Base-by-base conservation (phyloP, 2,797 vertebrate genomes). In the Sebastiscus tertius region DNA sequence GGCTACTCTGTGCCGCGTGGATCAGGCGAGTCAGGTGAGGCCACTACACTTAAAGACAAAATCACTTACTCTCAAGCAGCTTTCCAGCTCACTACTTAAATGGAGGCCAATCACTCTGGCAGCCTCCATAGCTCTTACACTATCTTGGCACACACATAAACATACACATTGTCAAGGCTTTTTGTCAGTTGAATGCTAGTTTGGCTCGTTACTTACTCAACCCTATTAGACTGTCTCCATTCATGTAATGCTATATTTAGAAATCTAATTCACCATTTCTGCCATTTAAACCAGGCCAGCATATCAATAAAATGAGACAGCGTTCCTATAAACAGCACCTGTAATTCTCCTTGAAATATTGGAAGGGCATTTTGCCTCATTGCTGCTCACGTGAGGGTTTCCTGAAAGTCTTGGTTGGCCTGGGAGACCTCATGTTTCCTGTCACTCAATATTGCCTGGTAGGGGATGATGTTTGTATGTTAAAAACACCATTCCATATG, bases 241-340 rank as follows among this genome's bases (percentile, higher is more conserved):
- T 82, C 75, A 89, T 58, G 58, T 24, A 16, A 56, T n/a, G 71
- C 74, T 93, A 90, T 83, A 81, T 89, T 85, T 88, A 89, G 87
- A 92, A 90, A 88, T 84, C 76, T 39, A 86, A 75, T 87, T 87
- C 86, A 77, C 79, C 77, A 75, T 82, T 74, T 80, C 79, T 80
- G 81, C 88, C 87, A 83, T 88, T 88, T 87, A 89, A 90, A 88
- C 81, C 66, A 75, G 83, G 85, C 81, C 81, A 80, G 77, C 62
- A 86, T 83, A 84, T 88, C 85, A 86, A 90, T 89, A 80, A 80
- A 77, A 76, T 24, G 71, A 80, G 79, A 85, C 60, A 27, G 42
- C 49, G 14, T 26, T 75, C 33, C 36, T 67, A 67, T 80, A 76
- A 92, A 85, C 81, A 83, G 68, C 84, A 83, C 75, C 86, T 89